Conservation (phyloP, 2,797 vertebrate genomes). For the Phataginus tricuspis region DNA sequence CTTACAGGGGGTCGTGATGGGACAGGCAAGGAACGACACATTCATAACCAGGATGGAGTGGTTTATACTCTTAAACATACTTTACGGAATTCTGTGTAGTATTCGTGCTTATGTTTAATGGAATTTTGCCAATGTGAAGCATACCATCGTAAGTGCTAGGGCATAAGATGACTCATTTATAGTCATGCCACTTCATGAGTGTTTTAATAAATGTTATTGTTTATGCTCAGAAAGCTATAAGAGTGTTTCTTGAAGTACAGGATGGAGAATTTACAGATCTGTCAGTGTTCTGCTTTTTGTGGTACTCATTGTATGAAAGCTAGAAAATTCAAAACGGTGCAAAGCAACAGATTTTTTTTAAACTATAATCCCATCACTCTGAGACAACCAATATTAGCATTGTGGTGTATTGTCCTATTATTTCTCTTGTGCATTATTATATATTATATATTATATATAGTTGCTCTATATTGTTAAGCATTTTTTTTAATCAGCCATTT, state of each 20-base stretch:
- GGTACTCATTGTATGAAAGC: constrained; percentile 6
- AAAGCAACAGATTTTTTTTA: background rate
- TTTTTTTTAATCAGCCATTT: background rate
- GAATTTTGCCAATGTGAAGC: constrained; percentile 67
- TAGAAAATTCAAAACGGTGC: constrained; percentile 14
- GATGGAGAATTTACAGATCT: background rate
- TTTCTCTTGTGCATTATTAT: constrained; percentile 8
- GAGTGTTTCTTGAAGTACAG: constrained; percentile 45
- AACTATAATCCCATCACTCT: background rate
- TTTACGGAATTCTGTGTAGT: constrained; percentile 48
- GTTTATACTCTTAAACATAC: constrained; percentile 48
- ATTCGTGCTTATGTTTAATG: constrained; percentile 38
- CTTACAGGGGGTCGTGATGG: background rate
- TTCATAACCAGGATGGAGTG: constrained; percentile 44
- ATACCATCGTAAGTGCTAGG: constrained; percentile 45
- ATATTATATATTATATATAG: background rate
- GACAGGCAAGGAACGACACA: constrained; percentile 27
- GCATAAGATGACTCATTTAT: constrained; percentile 62
- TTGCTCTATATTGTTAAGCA: background rate
- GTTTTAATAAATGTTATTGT: constrained; percentile 55
- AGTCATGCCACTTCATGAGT: constrained; percentile 41
- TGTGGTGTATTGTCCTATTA: background rate
- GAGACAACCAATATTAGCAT: constrained; percentile 23
- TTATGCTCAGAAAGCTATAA: background rate
- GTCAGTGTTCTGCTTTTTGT: background rate